Conservation (phyloP, 1,140 invertebrate species). For the Ceratosolen solmsi region DNA sequence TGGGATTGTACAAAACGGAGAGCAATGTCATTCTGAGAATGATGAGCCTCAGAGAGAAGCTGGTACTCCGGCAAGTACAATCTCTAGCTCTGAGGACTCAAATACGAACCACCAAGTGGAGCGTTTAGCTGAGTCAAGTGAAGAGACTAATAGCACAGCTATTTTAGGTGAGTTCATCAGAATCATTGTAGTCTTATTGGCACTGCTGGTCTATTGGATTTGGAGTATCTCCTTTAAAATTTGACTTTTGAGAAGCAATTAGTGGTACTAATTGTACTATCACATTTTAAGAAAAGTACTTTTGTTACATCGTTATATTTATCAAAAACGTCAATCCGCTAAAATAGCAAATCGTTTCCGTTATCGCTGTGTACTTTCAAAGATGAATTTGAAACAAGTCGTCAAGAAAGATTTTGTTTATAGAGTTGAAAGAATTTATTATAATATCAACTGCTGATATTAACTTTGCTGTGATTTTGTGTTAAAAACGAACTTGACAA, state of each 20-base stretch:
- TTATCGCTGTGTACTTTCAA: constrained; percentile 9
- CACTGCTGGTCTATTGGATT: constrained; percentile 31
- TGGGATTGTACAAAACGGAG: constrained; percentile 62
- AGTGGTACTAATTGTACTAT: constrained; percentile 16
- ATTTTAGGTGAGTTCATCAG: constrained; percentile 65
- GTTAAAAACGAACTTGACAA: constrained; percentile 19
- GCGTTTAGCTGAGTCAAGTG: constrained; percentile 61
- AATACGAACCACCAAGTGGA: constrained; percentile 63
- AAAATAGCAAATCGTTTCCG: constrained; percentile 16
- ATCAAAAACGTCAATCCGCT: not conserved
- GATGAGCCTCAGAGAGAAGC: constrained; percentile 68
- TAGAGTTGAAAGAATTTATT: constrained; percentile 28
- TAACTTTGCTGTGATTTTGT: constrained; percentile 39
- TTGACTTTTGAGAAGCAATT: constrained; percentile 14
- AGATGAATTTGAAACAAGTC: constrained; percentile 18
- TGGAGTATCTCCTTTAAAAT: constrained; percentile 26
- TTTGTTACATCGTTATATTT: not conserved
- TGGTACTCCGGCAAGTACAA: constrained; percentile 69
- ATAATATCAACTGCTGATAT: constrained; percentile 34
- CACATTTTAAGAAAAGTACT: not conserved
- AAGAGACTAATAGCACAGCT: constrained; percentile 62
- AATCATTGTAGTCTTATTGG: constrained; percentile 41
- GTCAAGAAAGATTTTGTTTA: constrained; percentile 18
- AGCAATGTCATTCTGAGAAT: constrained; percentile 64
- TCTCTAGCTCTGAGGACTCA: constrained; percentile 69